These are phyloP conservation scores for Zaprionus africanus DNA, from an alignment of 1,140 invertebrate genomes.

Conservation along the genomic window DNA sequence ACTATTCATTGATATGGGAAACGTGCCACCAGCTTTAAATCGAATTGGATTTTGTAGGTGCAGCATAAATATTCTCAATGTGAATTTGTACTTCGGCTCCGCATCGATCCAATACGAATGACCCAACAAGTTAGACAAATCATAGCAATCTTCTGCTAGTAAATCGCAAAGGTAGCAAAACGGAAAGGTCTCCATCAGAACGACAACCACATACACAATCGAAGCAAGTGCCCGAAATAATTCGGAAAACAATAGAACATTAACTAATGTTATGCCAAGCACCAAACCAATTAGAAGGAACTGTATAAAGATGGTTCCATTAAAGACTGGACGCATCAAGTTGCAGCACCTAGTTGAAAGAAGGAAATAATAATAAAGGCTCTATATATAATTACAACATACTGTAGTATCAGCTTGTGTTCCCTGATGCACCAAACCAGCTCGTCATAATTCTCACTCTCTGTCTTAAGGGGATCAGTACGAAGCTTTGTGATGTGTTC, in stretches of 20 bases:
- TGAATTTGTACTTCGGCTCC: conserved; percentile 11
- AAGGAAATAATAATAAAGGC: not conserved
- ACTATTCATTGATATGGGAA: conserved; percentile 23
- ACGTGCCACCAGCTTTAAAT: conserved; percentile 9
- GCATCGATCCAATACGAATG: conserved; percentile 33
- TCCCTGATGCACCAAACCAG: conserved; percentile 57
- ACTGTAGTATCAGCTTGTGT: conserved; percentile 50
- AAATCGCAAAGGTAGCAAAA: conserved; percentile 27
- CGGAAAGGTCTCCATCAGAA: conserved; percentile 23
- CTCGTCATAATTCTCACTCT: conserved; percentile 48
- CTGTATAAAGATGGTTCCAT: conserved; percentile 14
- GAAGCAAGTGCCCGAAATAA: not conserved
- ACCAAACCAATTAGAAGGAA: conserved; percentile 15
- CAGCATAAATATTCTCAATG: conserved; percentile 17
- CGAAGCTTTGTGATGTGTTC: conserved; percentile 50
- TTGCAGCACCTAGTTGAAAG: not conserved
- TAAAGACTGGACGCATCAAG: not conserved
- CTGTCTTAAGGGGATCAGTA: conserved; percentile 13
- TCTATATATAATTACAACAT: too few species aligned
- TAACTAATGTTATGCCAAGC: conserved; percentile 4
- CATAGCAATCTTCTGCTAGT: conserved; percentile 10
- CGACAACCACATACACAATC: not conserved
- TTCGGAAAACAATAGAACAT: conserved; percentile 2
- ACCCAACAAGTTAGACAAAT: conserved; percentile 3
- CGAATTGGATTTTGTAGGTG: conserved; percentile 21